Percentiles rank a stretch among this genome's conserved stretches.
These are phyloP conservation scores for Pogoniulus pusillus DNA, from an alignment of 2,797 vertebrate genomes.

Conservation along the genomic window DNA sequence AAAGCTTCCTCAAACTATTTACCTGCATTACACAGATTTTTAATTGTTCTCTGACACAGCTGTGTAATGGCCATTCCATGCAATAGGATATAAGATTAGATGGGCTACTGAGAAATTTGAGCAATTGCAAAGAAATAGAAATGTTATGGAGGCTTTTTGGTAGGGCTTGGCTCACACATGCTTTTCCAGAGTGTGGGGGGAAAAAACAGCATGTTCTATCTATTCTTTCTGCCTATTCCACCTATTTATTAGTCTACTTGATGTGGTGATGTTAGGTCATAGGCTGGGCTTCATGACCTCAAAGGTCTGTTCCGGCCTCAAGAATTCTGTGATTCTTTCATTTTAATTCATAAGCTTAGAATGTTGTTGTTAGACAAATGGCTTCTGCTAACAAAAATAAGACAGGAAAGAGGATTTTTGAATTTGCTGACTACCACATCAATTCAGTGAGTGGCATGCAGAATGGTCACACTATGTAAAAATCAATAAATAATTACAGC, in stretches of 20 bases:
- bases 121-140: not conserved
- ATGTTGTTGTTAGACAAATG: slow-evolving; percentile 4
- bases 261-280: too few species aligned
- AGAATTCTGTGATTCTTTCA: too few species aligned
- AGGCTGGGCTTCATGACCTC: too few species aligned
- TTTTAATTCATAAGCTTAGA: slow-evolving; percentile 22
- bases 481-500: slow-evolving; percentile 53
- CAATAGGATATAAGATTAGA: not conserved
- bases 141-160: not conserved
- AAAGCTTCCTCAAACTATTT: not conserved
- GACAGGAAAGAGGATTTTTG: slow-evolving; percentile 12
- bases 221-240: not conserved
- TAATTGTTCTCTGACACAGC: not conserved
- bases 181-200: not conserved
- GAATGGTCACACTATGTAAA: slow-evolving; percentile 2
- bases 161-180: not conserved
- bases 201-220: not conserved
- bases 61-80: not conserved
- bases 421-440: slow-evolving; percentile 15
- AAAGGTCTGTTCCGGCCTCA: too few species aligned
- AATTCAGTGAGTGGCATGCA: not conserved
- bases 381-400: slow-evolving; percentile 22
- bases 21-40: not conserved
- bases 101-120: not conserved
- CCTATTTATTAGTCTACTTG: not conserved